Evolutionary conservation across 2,888 invertebrate genomes (phyloP), one percentile per base, ranked within the genome.

Genomic region (Polietes domitor): DNA sequence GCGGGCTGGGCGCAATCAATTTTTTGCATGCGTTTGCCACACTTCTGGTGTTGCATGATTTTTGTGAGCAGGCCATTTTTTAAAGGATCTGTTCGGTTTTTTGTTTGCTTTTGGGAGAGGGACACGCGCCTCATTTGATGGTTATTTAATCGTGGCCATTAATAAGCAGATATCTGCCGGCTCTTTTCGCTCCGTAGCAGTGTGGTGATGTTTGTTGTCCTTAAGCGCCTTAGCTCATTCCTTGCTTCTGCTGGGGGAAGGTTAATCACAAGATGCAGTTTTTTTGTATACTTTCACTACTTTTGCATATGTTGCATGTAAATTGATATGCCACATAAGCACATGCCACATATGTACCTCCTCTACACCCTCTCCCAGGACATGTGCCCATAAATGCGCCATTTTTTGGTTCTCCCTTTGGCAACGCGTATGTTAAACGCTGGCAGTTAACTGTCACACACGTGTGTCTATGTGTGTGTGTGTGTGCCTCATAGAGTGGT

Each of bases 261-360:
- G 75, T 84, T 81, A 84, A 84, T 75, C n/a, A 55, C 0, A 24
- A 0, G 61, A 21, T 43, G 17, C 68, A 50, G 21, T 74, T 74
- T 65, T 0, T 12, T 26, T 58, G 37, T 61, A 1, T 2, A 21
- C 7, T 79, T 65, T 84, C n/a, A n/a, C n/a, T n/a, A n/a, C n/a
- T 84, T 78, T 76, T 84, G 84, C 84, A 84, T 84, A 81, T 84
- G 84, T 81, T 79, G 81, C 81, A 81, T 81, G 84, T 84, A 84
- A 84, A 84, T 81, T 81, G 84, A 84, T 84, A 81, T 76, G 83
- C 47, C 79, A 65, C 71, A 75, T 65, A 24, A n/a, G 2, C 37
- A 17, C 17, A 37, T 26, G 32, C 17, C 19, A 58, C n/a, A 70
- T 24, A n/a, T n/a, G n/a, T n/a, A n/a, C 32, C 32, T 32, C 32